Conservation (phyloP, 2,888 invertebrate genomes). For the Auanema sp. region DNA sequence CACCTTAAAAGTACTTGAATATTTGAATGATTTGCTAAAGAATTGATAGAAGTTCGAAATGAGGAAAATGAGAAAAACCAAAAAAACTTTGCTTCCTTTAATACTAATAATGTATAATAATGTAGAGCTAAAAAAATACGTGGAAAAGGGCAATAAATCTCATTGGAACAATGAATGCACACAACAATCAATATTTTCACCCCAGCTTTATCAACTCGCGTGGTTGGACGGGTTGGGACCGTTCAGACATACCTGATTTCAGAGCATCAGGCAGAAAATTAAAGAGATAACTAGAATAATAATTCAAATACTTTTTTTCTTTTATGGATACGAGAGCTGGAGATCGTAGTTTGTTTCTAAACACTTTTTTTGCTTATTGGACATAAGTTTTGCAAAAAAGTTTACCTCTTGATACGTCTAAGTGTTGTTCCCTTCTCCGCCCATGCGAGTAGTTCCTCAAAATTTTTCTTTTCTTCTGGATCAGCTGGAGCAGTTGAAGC, state of each 20-base stretch:
- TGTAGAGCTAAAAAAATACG: neutral
- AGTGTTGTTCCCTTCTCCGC: constrained; percentile 35
- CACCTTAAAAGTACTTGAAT: neutral
- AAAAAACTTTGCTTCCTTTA: neutral
- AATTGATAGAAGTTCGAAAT: neutral
- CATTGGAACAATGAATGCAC: neutral
- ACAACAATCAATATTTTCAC: neutral
- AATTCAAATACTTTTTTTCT: constrained; percentile 34
- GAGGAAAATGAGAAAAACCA: constrained; percentile 4
- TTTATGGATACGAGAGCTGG: constrained; percentile 32
- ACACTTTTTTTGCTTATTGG: constrained; percentile 9
- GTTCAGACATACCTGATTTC: constrained; percentile 23
- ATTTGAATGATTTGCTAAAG: constrained; percentile 2
- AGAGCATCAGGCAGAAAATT: constrained; percentile 37
- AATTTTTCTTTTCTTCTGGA: no score
- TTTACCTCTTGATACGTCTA: constrained; percentile 33
- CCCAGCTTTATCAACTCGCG: neutral
- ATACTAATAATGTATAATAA: neutral
- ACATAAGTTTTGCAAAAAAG: constrained; percentile 3
- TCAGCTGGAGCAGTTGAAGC: no score
- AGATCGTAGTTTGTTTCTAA: constrained; percentile 32
- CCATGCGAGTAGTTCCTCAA: constrained; percentile 33
- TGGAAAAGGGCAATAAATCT: neutral
- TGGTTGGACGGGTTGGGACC: no score
- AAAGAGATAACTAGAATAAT: constrained; percentile 35